Base-by-base conservation (phyloP, 2,113 vertebrate species). In the Galeopterus variegatus region DNA sequence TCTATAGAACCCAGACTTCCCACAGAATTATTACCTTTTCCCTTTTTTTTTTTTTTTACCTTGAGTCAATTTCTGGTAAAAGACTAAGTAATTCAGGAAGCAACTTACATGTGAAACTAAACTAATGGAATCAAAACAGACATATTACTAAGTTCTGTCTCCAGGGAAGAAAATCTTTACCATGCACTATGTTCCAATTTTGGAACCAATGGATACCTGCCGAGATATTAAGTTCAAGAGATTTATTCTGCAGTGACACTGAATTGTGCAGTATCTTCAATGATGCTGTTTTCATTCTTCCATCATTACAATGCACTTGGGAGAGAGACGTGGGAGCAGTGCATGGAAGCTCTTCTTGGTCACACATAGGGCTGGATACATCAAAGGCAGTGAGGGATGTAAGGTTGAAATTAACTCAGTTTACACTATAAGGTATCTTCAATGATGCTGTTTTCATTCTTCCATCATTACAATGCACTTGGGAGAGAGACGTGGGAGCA, bases 371-470 rank as follows among this genome's bases (percentile, higher is more conserved):
- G 95, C 60, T 92, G 84, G 80, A 56, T 94, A 90, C 87, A 95
- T 96, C 97, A 95, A 95, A 96, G 73, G 96, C 95, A 97, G 86
- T 89, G 94, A 98, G 83, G 93, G 94, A 81, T 90, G 95, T 65
- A 54, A 86, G 72, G 70, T 36, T 93, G 95, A 93, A 97, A 96
- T 97, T 87, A 96, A 85, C 92, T n/a, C n/a, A n/a, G n/a, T n/a
- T n/a, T n/a, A n/a, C n/a, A n/a, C n/a, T n/a, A n/a, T n/a, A n/a
- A n/a, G 1, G 75, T 84, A 69, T 95, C 91, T 88, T 96, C 97
- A 52, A 41, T 75, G 90, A 88, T 0, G 45, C 56, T 33, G 50
- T 62, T 70, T 94, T 85, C 90, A 28, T 50, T 92, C 76, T 45
- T 79, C 80, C 76, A 52, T 95, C 67, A 41, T 98, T 94, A 98